Conservation (phyloP, 2,888 invertebrate species). For the Hyposoter didymator region DNA sequence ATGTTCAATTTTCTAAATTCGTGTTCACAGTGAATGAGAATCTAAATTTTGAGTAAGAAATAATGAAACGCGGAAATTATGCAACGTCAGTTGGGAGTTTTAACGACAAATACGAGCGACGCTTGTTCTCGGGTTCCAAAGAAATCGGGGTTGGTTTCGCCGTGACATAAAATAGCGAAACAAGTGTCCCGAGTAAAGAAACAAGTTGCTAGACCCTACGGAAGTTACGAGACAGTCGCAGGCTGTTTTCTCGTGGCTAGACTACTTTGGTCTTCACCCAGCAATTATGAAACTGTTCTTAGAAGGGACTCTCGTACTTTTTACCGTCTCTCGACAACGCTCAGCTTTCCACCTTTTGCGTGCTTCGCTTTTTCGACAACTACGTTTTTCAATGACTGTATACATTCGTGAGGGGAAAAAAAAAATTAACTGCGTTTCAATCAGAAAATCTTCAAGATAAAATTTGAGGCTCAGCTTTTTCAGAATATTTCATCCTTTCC, state of each 20-base stretch:
- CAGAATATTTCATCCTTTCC: too few relatives aligned
- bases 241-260: slow-evolving; percentile 42
- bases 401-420: background rate
- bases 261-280: slow-evolving; percentile 58
- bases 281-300: slow-evolving; percentile 59
- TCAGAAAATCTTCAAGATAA: background rate
- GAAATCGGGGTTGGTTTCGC: slow-evolving; percentile 30
- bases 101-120: background rate
- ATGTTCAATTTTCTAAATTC: background rate
- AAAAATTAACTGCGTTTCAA: background rate
- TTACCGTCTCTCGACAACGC: slow-evolving; percentile 36
- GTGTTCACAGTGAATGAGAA: background rate
- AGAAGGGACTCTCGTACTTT: slow-evolving; percentile 40
- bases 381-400: background rate
- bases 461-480: background rate
- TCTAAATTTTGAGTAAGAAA: background rate
- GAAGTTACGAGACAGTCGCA: slow-evolving; percentile 49
- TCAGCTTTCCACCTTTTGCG: slow-evolving; percentile 1
- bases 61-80: background rate
- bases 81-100: background rate
- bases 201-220: slow-evolving; percentile 31
- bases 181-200: slow-evolving; percentile 23
- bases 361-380: background rate
- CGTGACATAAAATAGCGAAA: slow-evolving; percentile 29
- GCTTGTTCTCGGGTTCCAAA: slow-evolving; percentile 10